phyloP scores from a whole-genome alignment of 2,888 invertebrate genomes.

The Pyrgus malvae region DNA sequence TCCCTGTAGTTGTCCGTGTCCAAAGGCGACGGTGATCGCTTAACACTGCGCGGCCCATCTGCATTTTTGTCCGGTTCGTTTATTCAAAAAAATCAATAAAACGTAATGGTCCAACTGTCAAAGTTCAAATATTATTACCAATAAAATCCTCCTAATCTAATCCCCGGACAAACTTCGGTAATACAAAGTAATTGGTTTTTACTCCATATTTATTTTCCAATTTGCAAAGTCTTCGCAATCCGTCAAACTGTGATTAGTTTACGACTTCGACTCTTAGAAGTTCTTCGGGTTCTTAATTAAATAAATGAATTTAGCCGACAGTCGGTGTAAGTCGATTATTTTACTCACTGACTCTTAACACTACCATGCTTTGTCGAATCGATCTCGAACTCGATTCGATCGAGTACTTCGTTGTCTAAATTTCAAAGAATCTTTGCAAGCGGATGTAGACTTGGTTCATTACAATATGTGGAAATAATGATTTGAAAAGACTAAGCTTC shows the following conservation, averaged over 20 bases:
- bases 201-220: conserved; percentile 15
- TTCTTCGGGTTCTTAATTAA: conserved; percentile 33
- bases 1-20: too few species aligned
- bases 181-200: conserved; percentile 8
- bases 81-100: too few species aligned
- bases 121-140: not conserved
- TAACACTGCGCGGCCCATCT: too few species aligned
- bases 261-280: conserved; percentile 29
- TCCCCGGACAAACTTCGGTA: not conserved
- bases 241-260: conserved; percentile 34
- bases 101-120: too few species aligned
- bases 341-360: conserved; percentile 27
- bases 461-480: too few species aligned
- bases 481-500: too few species aligned
- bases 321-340: conserved; percentile 34
- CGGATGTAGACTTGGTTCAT: too few species aligned
- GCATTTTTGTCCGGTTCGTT: too few species aligned
- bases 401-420: not conserved
- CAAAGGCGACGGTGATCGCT: too few species aligned
- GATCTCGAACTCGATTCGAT: not conserved
- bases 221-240: conserved; percentile 13
- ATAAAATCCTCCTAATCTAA: not conserved
- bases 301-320: conserved; percentile 33
- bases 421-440: too few species aligned
- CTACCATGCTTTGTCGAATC: conserved; percentile 28